These are phyloP conservation scores for Monodelphis domestica DNA, from an alignment of 2,797 vertebrate genomes.

Conservation along the genomic window DNA sequence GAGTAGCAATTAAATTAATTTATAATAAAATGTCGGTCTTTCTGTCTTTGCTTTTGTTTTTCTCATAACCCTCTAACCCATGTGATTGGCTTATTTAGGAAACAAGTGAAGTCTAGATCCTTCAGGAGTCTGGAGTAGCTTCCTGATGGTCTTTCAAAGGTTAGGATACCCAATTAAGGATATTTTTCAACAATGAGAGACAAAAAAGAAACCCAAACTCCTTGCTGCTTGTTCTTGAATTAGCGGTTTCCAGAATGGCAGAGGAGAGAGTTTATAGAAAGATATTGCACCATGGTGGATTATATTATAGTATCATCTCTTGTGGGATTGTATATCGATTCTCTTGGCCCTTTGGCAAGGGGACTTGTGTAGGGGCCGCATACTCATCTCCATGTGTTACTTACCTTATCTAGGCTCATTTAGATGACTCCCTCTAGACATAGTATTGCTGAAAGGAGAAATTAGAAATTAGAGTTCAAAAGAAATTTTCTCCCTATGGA, in stretches of 20 bases:
- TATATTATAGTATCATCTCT: conserved; percentile 54
- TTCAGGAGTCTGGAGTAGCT: conserved; percentile 80
- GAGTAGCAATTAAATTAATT: conserved; percentile 65
- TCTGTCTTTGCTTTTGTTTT: conserved; percentile 66
- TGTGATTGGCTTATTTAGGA: conserved; percentile 79
- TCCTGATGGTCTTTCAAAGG: conserved; percentile 81
- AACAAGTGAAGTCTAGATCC: conserved; percentile 77
- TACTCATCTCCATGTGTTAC: not conserved
- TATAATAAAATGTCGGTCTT: conserved; percentile 71
- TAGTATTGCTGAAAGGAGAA: not conserved
- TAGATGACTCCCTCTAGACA: not conserved
- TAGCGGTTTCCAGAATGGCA: conserved; percentile 65
- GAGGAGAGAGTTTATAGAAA: conserved; percentile 68
- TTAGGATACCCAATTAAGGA: conserved; percentile 74
- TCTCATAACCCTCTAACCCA: conserved; percentile 81
- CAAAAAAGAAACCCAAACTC: conserved; percentile 69
- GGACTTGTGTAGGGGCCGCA: not conserved
- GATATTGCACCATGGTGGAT: conserved; percentile 71
- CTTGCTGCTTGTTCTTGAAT: conserved; percentile 75
- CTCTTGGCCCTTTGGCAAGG: conserved; percentile 19
- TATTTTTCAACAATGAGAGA: conserved; percentile 75
- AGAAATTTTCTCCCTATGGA: not conserved
- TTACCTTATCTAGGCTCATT: conserved; percentile 38
- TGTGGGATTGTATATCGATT: conserved; percentile 46
- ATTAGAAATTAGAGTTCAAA: not conserved